Evolutionary conservation across 2,797 vertebrate genomes (phyloP), one percentile per base, ranked within the genome.

Genomic region (Mus minutoides): DNA sequence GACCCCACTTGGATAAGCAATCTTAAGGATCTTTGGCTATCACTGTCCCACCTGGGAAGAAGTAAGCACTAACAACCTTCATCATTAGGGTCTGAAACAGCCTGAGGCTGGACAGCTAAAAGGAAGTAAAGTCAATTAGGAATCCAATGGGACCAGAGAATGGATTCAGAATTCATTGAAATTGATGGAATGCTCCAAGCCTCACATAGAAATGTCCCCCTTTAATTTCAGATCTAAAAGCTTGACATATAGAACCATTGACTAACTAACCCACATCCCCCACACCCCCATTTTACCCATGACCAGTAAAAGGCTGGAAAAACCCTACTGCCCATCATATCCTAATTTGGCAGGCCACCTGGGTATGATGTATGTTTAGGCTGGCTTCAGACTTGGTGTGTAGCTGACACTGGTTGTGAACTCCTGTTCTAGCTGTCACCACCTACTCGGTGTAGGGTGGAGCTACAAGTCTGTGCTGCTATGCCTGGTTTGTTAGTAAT

Each of bases 141-240:
- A 73, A 52, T 29, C 71, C 82, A 24, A 10, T 43, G 75, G 24
- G 46, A 77, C 31, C 37, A 46, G 77, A 46, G 52, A 43, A 46
- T 37, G 73, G 79, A 19, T 78, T 94, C 17, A 58, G 13, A 43
- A 84, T 26, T 87, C 67, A 14, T 0, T 76, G 69, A 90, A 93
- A 79, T 31, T 62, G 11, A 87, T 92, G 29, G 43, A 80, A n/a
- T n/a, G 76, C 79, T 93, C 46, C 87, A 62, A 80, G 21, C 73
- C 43, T 82, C 90, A 79, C 2, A 1, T 88, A 71, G 92, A 91
- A 76, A 52, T 56, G 73, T 71, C 5, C 37, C 34, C 87, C 29
- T 88, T 77, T 80, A 79, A 89, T 88, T n/a, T 94, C 80, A 49
- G 2, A 60, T 67, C 52, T 92, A 21, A 43, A 87, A 94, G 73